Evolutionary conservation across 2,888 invertebrate species (phyloP), one percentile per base, ranked within the genome.

Genomic region (Pseudococcus jackbeardsleyi): DNA sequence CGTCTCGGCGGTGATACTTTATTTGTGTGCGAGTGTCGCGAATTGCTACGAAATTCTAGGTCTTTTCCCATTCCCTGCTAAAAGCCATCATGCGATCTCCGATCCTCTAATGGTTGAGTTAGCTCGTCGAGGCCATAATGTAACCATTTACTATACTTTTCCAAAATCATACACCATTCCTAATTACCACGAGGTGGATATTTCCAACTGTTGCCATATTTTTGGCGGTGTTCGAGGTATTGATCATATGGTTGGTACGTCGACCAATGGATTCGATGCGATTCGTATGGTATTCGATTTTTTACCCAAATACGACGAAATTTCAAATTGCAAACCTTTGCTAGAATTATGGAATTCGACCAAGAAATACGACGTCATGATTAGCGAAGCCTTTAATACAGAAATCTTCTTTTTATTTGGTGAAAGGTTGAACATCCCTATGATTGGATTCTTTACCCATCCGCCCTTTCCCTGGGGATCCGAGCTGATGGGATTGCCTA

Each of bases 391-490:
- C 26, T 89, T 89, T 17, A 86, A 88, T n/a, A 84, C 4, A 9
- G 89, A 89, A 50, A 11, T 89, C 1, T 48, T 19, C 46, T 54
- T 89, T 54, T 19, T 72, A 39, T 89, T 68, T 39, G 88, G 64
- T 7, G 22, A n/a, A 0, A 84, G 84, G 12, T 84, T 86, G 39
- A 54, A 86, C 9, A 26, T 77, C 7, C 87, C 87, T 0, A 26
- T 50, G 0, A 92, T 95, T 0, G 92, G 92, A 0, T 90, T 94
- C 5, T 93, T 93, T 17, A 93, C 94, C 6, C 93, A 93, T 90
- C 92, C 93, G 15, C 89, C 94, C 85, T 93, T 94, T 93, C 94
- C 95, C 0, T 95, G 94, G 94, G 92, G 93, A 88, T 93, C 88
- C n/a, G 88, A 72, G 17, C 85, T 17, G 26, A 26, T 85, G 22